Conservation (phyloP, 2,113 vertebrate species). For the Empidonax alnorum region DNA sequence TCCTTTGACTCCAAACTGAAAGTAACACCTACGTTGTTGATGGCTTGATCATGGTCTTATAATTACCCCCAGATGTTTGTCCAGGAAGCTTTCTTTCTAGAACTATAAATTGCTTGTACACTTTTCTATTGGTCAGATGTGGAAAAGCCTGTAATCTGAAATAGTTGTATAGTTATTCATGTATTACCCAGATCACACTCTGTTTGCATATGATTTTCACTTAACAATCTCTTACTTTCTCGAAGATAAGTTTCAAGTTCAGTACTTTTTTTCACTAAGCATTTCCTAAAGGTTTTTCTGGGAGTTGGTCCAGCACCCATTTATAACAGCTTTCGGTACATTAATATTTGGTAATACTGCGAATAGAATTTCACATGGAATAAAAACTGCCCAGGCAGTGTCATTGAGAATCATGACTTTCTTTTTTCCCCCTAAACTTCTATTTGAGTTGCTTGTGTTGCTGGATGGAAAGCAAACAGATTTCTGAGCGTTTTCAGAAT, state of each 20-base stretch:
- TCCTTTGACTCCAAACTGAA: background rate
- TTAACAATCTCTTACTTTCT: background rate
- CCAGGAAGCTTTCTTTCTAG: background rate
- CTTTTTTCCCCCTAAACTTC: background rate
- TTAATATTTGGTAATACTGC: background rate
- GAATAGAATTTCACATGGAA: background rate
- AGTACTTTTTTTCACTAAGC: background rate
- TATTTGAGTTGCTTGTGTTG: background rate
- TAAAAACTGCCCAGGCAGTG: background rate
- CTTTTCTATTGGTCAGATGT: background rate
- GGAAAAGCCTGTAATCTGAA: background rate
- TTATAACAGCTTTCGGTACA: background rate
- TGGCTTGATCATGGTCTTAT: background rate
- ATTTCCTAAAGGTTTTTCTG: background rate
- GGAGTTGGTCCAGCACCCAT: background rate
- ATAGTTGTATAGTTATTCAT: background rate
- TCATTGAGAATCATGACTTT: background rate
- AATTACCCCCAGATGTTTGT: constrained; percentile 1
- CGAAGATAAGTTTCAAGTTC: background rate
- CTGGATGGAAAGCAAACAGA: background rate
- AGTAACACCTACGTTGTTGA: constrained; percentile 6
- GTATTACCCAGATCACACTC: background rate
- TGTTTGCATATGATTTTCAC: background rate
- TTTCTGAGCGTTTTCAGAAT: background rate
- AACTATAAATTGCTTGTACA: background rate